Evolutionary conservation across 2,797 vertebrate species (phyloP).

Genomic region (Myioborus melanocephalus): DNA sequence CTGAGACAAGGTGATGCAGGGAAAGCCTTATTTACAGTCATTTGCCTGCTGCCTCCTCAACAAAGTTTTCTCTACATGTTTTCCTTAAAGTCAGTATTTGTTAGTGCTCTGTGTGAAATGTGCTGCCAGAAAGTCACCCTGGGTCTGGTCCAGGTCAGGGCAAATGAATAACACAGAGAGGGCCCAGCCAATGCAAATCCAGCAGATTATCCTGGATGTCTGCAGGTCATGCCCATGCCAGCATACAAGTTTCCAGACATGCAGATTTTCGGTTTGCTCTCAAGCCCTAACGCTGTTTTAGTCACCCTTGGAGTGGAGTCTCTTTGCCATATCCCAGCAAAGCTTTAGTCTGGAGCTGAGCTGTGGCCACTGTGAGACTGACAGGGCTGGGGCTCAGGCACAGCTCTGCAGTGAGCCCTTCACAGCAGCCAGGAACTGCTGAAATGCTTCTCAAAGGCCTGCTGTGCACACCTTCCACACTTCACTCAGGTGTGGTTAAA

Average conservation of each 20-base stretch:
- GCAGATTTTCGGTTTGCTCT: slow-evolving; percentile 48
- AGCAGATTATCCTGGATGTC: slow-evolving; percentile 1
- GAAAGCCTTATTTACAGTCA: not conserved
- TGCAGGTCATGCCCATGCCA: slow-evolving; percentile 15
- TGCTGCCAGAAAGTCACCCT: not conserved
- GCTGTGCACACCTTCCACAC: not conserved
- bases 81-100: not conserved
- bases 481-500: not conserved
- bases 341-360: not conserved
- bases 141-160: slow-evolving; percentile 21
- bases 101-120: not conserved
- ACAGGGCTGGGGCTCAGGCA: not conserved
- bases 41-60: not conserved
- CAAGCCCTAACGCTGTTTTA: not conserved
- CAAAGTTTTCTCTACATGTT: not conserved
- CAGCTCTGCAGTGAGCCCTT: not conserved
- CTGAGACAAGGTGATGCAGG: not conserved
- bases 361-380: not conserved
- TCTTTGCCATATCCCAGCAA: not conserved
- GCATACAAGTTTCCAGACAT: slow-evolving; percentile 36
- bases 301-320: not conserved
- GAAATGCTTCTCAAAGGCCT: not conserved
- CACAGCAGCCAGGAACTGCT: not conserved
- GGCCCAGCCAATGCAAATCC: slow-evolving; percentile 49
- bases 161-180: not conserved